These are phyloP conservation scores for Leptopilina boulardi DNA, from an alignment of 1,140 invertebrate genomes.

Conservation along the genomic window DNA sequence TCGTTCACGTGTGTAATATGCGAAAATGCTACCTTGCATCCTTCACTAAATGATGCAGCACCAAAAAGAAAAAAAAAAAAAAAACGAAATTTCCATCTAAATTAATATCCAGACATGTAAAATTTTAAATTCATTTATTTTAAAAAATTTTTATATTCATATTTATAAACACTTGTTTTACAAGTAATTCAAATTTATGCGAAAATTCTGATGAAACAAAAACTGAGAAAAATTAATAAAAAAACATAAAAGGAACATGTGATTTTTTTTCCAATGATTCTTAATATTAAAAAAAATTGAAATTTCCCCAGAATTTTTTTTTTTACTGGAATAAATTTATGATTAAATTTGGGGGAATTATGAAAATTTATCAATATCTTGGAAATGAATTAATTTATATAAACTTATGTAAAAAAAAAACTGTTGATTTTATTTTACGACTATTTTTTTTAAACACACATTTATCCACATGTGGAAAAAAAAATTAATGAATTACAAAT, in stretches of 20 bases:
- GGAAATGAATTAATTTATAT: constrained; percentile 2
- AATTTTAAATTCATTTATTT: neutral
- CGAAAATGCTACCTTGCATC: constrained; percentile 28
- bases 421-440: neutral
- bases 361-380: too few species aligned
- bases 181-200: too few species aligned
- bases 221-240: too few species aligned
- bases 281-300: too few species aligned
- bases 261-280: too few species aligned
- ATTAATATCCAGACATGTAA: neutral
- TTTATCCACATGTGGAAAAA: neutral
- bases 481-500: neutral
- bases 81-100: neutral
- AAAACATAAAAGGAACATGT: too few species aligned
- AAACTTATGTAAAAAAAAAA: neutral
- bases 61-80: neutral
- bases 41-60: constrained; percentile 6
- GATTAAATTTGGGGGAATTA: too few species aligned
- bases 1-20: constrained; percentile 36
- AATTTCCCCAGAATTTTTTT: too few species aligned
- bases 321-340: too few species aligned
- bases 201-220: too few species aligned
- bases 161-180: too few species aligned
- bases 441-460: neutral
- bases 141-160: too few species aligned